phyloP scores from a whole-genome alignment of 2,113 vertebrate genomes.

The Trichomycterus rosablanca region DNA sequence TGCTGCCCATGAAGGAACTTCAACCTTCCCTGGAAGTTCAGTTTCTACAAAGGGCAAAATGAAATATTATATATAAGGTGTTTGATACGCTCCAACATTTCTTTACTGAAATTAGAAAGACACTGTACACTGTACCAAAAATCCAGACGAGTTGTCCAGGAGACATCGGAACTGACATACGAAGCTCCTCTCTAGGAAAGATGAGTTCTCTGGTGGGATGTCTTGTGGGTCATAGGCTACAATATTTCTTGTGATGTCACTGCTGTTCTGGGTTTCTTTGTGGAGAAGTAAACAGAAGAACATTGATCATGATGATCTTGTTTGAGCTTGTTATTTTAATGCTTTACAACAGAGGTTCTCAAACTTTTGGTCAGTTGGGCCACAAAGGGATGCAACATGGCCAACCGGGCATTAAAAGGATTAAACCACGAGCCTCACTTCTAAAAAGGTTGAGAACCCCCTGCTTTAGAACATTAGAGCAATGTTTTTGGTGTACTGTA shows the following conservation, averaged over 20 bases:
- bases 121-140: conserved; percentile 55
- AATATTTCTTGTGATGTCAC: conserved; percentile 45
- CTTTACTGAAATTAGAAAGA: neutral
- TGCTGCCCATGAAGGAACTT: conserved; percentile 57
- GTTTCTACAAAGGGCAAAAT: conserved; percentile 40
- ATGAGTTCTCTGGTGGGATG: conserved; percentile 60
- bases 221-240: conserved; percentile 45
- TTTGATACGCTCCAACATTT: neutral
- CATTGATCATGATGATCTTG: too few relatives aligned
- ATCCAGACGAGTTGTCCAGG: conserved; percentile 67
- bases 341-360: too few relatives aligned
- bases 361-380: too few relatives aligned
- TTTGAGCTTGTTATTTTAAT: too few relatives aligned
- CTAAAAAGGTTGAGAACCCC: too few relatives aligned
- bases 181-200: conserved; percentile 67
- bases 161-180: conserved; percentile 68
- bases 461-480: too few relatives aligned
- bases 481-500: too few relatives aligned
- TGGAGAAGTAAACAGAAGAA: neutral
- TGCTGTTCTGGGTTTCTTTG: conserved; percentile 46
- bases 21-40: conserved; percentile 59
- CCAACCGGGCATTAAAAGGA: too few relatives aligned
- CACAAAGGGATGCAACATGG: too few relatives aligned
- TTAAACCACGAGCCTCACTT: too few relatives aligned
- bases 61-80: neutral